Percentiles rank a stretch among this genome's conserved stretches.
Conservation (phyloP, 2,797 vertebrate genomes). For the Clarias platycephalus region DNA sequence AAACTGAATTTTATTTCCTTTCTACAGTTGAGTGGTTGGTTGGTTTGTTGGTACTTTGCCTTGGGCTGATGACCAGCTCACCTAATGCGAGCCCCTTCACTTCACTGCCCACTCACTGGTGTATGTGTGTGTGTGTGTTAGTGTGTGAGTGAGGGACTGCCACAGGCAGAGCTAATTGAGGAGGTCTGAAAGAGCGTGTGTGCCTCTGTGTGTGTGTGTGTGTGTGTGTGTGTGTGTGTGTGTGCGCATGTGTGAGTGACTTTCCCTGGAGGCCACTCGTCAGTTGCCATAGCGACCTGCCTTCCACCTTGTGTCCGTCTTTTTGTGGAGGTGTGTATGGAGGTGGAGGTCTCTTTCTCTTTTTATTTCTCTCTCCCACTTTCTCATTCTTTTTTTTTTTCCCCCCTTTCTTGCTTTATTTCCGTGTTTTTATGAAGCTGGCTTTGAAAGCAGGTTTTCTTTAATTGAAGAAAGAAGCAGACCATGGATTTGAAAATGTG, state of each 20-base stretch:
- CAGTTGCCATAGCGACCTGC: constrained; percentile 62
- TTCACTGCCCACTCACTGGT: constrained; percentile 35
- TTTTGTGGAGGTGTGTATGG: constrained; percentile 57
- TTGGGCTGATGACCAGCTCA: constrained; percentile 49
- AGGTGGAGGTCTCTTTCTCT: constrained; percentile 48
- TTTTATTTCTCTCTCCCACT: constrained; percentile 22
- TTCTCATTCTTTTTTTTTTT: constrained; percentile 6
- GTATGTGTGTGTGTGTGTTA: constrained; percentile 40
- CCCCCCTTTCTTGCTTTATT: neutral
- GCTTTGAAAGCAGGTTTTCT: constrained; percentile 7
- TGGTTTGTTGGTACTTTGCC: constrained; percentile 38
- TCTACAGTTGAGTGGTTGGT: neutral
- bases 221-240: constrained; percentile 42
- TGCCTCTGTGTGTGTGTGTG: constrained; percentile 37
- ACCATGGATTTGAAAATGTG: neutral
- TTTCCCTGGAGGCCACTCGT: constrained; percentile 55
- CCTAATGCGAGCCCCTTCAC: constrained; percentile 41
- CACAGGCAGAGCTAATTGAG: constrained; percentile 54
- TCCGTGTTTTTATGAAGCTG: neutral
- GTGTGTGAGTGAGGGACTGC: constrained; percentile 37
- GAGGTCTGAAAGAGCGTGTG: constrained; percentile 51
- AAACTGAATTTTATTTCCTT: constrained; percentile 9
- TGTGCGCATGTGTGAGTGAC: constrained; percentile 21
- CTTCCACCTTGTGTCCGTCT: constrained; percentile 58
- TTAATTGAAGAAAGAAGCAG: neutral